phyloP scores from a whole-genome alignment of 1,140 invertebrate genomes.

The Hermetia illucens region DNA sequence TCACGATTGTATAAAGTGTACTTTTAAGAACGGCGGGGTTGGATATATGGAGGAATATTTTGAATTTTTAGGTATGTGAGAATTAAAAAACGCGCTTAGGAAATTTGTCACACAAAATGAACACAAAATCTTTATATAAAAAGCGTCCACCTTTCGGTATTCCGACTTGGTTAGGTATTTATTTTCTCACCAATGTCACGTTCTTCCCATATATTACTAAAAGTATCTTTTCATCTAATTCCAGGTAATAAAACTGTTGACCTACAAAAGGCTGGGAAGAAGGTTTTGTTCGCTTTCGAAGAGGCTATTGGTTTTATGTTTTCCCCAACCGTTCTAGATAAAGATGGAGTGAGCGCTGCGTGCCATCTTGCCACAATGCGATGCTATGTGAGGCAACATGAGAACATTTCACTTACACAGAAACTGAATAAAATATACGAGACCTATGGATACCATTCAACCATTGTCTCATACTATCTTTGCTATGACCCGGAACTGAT shows the following conservation, averaged over 20 bases:
- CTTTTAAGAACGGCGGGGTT: no score
- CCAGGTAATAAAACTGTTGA: slow-evolving; percentile 60
- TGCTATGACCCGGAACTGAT: slow-evolving; percentile 63
- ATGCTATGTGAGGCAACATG: slow-evolving; percentile 51
- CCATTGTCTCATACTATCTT: slow-evolving; percentile 77
- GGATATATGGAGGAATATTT: no score
- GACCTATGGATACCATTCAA: slow-evolving; percentile 76
- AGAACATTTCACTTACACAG: slow-evolving; percentile 45
- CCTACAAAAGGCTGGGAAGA: slow-evolving; percentile 50
- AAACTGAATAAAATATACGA: slow-evolving; percentile 71
- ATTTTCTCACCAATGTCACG: no score
- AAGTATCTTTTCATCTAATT: slow-evolving; percentile 6
- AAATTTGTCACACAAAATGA: no score
- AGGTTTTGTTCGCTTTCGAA: slow-evolving; percentile 89
- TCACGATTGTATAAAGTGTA: no score
- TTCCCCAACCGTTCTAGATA: slow-evolving; percentile 72
- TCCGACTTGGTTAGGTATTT: no score
- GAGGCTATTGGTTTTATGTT: slow-evolving; percentile 95
- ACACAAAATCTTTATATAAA: no score
- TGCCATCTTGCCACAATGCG: slow-evolving; percentile 65
- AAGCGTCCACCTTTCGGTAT: no score
- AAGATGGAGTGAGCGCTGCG: slow-evolving; percentile 88
- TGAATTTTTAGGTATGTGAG: no score
- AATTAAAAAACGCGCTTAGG: no score
- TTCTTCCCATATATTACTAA: background rate